Conservation (phyloP, 2,797 vertebrate species). For the Tolypeutes matacus region DNA sequence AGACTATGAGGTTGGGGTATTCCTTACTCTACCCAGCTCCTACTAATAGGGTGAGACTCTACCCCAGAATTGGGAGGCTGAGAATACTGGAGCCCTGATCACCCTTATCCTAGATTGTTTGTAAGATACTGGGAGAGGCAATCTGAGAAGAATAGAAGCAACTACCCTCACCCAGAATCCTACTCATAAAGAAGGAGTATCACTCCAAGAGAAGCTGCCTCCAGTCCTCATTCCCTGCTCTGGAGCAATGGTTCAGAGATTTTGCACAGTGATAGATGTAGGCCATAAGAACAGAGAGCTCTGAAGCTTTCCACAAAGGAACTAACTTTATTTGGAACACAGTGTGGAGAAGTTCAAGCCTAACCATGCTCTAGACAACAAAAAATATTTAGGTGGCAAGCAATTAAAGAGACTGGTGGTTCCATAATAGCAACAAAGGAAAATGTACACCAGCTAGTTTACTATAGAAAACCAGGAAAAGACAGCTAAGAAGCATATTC, state of each 20-base stretch:
- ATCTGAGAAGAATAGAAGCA: background rate
- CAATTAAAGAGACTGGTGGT: background rate
- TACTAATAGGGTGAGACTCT: background rate
- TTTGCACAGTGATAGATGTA: background rate
- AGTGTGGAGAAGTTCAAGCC: background rate
- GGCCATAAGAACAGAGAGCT: background rate
- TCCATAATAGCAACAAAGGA: background rate
- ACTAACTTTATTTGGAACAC: background rate
- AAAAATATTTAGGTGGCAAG: background rate
- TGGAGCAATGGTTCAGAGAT: background rate
- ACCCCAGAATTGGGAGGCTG: background rate
- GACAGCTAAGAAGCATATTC: background rate
- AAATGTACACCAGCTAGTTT: background rate
- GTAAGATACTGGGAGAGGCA: background rate
- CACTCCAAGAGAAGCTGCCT: background rate
- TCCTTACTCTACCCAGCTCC: background rate
- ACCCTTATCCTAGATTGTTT: background rate
- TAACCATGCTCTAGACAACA: background rate
- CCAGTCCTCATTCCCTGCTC: background rate
- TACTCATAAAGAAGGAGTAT: background rate
- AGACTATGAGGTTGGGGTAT: background rate
- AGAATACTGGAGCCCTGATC: background rate
- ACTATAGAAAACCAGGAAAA: background rate
- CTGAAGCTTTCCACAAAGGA: background rate
- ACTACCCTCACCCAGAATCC: background rate